phyloP scores from a whole-genome alignment of 2,113 vertebrate species.

The Odontophorus gujanensis region DNA sequence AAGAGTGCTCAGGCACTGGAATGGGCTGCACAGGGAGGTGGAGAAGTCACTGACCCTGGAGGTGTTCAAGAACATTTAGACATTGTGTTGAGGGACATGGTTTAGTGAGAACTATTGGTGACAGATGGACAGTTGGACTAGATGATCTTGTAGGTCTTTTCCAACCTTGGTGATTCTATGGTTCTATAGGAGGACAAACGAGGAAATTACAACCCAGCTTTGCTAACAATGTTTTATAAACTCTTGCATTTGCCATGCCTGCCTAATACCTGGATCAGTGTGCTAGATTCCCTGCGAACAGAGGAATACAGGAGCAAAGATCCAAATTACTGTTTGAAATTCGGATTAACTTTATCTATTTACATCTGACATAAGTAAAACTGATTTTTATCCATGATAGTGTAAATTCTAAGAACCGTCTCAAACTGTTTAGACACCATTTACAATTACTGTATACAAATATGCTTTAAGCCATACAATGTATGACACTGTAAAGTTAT shows the following conservation, averaged over 20 bases:
- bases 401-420: not conserved
- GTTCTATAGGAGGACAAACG: no score
- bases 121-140: no score
- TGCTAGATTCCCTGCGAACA: not conserved
- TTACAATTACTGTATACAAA: not conserved
- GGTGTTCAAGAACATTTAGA: no score
- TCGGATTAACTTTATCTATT: not conserved
- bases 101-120: no score
- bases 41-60: no score
- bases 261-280: not conserved
- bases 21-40: no score
- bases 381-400: not conserved
- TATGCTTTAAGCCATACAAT: not conserved
- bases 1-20: no score
- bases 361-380: not conserved
- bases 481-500: not conserved
- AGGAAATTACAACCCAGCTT: not conserved
- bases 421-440: not conserved
- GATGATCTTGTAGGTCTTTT: no score
- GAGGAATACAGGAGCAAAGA: not conserved
- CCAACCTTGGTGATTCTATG: no score
- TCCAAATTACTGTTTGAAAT: not conserved
- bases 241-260: not conserved
- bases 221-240: not conserved
- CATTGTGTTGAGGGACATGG: no score